Conservation (phyloP, 2,113 vertebrate genomes). For the Amblyopsis rosae region DNA sequence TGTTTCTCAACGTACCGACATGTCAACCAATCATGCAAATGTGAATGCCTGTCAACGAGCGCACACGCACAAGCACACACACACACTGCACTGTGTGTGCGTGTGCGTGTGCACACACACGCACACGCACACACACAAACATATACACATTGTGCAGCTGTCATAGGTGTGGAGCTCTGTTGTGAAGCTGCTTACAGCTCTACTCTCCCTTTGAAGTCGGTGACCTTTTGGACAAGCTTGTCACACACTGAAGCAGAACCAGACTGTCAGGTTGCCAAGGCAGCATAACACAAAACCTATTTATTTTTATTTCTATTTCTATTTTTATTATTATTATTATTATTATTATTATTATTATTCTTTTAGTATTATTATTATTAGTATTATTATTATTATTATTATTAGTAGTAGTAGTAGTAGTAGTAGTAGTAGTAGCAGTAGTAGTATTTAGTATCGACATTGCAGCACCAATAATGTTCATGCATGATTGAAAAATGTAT, state of each 20-base stretch:
- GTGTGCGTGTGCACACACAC: background rate
- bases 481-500: too few species aligned
- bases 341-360: background rate
- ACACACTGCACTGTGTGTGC: background rate
- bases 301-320: background rate
- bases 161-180: constrained; percentile 47
- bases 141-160: constrained; percentile 46
- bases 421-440: too few species aligned
- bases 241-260: constrained; percentile 60
- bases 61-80: constrained; percentile 10
- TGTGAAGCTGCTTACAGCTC: constrained; percentile 54
- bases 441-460: too few species aligned
- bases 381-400: too few species aligned
- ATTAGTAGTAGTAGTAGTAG: too few species aligned
- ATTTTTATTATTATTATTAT: constrained; percentile 12
- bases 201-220: constrained; percentile 60
- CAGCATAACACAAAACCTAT: constrained; percentile 36
- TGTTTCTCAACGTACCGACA: too few species aligned
- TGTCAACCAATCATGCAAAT: constrained; percentile 34
- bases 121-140: constrained; percentile 3
- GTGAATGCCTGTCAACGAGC: background rate
- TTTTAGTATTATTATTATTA: too few species aligned
- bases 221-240: constrained; percentile 67
- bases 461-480: too few species aligned
- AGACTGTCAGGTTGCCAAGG: constrained; percentile 68